Evolutionary conservation across 2,888 invertebrate genomes (phyloP), one percentile per base, ranked within the genome.

Genomic region (Hyposoter dolosus): DNA sequence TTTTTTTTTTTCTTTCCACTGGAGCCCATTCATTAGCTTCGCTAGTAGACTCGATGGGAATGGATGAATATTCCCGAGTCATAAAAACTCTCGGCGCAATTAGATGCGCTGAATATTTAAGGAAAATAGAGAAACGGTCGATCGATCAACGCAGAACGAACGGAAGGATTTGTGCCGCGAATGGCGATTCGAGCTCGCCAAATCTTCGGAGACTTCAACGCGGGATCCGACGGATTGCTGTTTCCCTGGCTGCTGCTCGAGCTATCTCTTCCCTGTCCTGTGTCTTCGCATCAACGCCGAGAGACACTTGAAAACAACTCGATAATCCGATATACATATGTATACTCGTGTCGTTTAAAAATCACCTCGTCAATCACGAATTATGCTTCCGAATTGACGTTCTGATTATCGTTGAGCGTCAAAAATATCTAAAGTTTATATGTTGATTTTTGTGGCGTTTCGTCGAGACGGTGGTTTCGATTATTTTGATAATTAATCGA

Each of bases 181-280:
- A 53, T 28, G 53, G 47, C 32, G 47, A 76, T 76, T 65, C 47
- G 76, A 60, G 40, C 81, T 56, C 65, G 50, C 35, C 56, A 69
- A 63, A 66, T 75, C 75, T 81, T 71, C 76, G 91, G 93, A 92
- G 93, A 93, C 91, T 93, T 93, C 90, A 93, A 93, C 90, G 93
- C 93, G 87, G 90, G 90, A 91, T 88, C 93, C 93, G 93, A 91
- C 93, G 93, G 93, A 91, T 81, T 85, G 79, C 85, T 85, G 80
- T 45, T 74, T 32, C 69, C n/a, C 56, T 32, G 71, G 72, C 63
- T 72, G 40, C 50, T 72, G 35, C 50, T 15, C 47, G 32, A 40
- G 35, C 19, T 68, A 35, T 77, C 76, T 80, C 66, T 75, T 43
- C 40, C 47, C 65, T 78, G 56, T 60, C 35, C 63, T 45, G 53